phyloP scores from a whole-genome alignment of 2,888 invertebrate species.

The Lochmaea capreae region DNA sequence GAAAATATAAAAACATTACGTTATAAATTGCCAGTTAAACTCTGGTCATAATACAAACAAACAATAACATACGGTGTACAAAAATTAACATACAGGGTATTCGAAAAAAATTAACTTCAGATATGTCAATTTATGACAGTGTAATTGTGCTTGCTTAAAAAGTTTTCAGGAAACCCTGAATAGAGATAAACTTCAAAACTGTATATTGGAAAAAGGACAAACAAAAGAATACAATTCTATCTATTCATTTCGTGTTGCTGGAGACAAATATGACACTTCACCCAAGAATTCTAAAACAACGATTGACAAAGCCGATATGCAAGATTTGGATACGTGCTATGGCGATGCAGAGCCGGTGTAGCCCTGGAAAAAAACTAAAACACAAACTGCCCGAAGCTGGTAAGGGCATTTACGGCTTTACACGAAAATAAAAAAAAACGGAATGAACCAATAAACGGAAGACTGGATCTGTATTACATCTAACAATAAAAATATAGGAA shows the following conservation, averaged over 20 bases:
- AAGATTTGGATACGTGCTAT: background rate
- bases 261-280: conserved; percentile 16
- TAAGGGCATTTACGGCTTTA: background rate
- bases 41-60: background rate
- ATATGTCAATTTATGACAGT: no score
- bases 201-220: background rate
- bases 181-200: background rate
- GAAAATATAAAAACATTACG: background rate
- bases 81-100: no score
- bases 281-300: conserved; percentile 1
- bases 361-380: background rate
- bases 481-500: background rate
- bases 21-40: background rate
- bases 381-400: background rate
- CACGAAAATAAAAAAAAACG: background rate
- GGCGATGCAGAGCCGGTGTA: background rate
- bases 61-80: no score
- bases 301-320: conserved; percentile 7
- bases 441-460: background rate
- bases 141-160: background rate
- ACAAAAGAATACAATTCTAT: conserved; percentile 1
- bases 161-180: background rate
- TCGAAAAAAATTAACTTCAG: no score
- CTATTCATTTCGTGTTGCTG: conserved; percentile 1
- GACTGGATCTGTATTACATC: background rate